Evolutionary conservation across 1,140 invertebrate species (phyloP).

Genomic region (Leptinotarsa defecta): DNA sequence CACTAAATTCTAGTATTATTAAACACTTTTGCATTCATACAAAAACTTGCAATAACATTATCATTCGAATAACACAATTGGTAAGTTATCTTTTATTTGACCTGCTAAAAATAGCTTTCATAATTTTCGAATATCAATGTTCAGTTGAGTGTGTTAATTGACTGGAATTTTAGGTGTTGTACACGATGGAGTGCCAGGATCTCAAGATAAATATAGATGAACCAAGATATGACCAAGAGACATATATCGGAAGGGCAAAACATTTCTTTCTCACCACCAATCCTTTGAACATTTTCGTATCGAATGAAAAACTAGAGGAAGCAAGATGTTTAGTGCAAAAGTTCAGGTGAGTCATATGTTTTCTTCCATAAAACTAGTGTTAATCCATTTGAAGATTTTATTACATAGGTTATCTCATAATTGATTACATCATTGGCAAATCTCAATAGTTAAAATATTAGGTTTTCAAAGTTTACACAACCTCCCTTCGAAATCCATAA

Average conservation of each 20-base stretch:
- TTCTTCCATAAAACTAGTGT: too few relatives aligned
- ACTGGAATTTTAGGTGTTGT: background rate
- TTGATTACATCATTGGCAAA: too few relatives aligned
- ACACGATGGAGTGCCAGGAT: background rate
- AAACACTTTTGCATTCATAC: background rate
- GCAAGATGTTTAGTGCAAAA: constrained; percentile 74
- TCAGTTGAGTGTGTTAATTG: background rate
- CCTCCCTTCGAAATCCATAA: background rate
- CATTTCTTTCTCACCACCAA: constrained; percentile 93
- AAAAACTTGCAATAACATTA: constrained; percentile 1
- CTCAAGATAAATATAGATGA: constrained; percentile 68
- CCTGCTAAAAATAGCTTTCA: constrained; percentile 3
- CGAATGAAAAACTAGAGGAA: constrained; percentile 69
- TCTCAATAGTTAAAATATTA: too few relatives aligned
- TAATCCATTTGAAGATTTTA: too few relatives aligned
- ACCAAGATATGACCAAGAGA: constrained; percentile 85
- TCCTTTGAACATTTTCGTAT: constrained; percentile 81
- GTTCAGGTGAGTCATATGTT: constrained; percentile 66
- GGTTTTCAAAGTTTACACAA: background rate
- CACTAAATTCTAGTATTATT: background rate
- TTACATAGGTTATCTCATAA: too few relatives aligned
- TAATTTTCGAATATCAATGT: background rate
- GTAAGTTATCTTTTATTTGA: constrained; percentile 1
- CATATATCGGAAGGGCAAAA: constrained; percentile 82
- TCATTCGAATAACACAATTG: background rate